Evolutionary conservation across 2,113 vertebrate species (phyloP), one percentile per base, ranked within the genome.

Genomic region (Ceyx cyanopectus): DNA sequence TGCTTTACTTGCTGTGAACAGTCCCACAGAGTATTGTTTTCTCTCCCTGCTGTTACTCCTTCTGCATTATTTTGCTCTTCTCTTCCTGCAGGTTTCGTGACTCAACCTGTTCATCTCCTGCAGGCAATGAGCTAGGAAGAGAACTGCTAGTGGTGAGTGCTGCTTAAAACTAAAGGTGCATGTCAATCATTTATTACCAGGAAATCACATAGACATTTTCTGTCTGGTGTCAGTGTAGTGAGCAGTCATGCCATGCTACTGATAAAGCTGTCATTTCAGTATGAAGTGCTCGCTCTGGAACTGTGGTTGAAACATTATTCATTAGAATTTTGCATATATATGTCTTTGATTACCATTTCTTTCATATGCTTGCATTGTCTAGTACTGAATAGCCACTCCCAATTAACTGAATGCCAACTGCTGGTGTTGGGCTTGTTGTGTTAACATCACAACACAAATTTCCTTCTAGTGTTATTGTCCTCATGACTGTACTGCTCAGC

Each of bases 181-280:
- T 46, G 81, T 62, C 84, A 87, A 22, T 89, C 72, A 53, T 40
- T 85, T 77, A 10, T n/a, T 85, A 60, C 56, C 11, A 51, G 23
- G 67, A 75, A 92, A 81, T 48, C 4, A 3, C 89, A 73, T 14
- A 12, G 46, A 67, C 34, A 4, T 54, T 34, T 85, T 90, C 54
- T 67, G 30, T 56, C 58, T 57, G 2, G 12, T 53, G 41, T 86
- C 20, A 18, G 53, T 78, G 18, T 30, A 78, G 76, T 66, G 51
- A 91, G 63, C 81, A 69, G 58, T 88, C 41, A 69, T 70, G 75
- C 40, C 56, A 26, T 30, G 12, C 51, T 85, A 12, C 67, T 90
- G 67, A 66, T 92, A 66, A 92, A 90, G 34, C 46, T 95, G 78
- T 87, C 67, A 80, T 70, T 89, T 69, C 51, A 23, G 20, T 74